Conservation (phyloP, 2,797 vertebrate genomes). For the Rousettus madagascariensis region DNA sequence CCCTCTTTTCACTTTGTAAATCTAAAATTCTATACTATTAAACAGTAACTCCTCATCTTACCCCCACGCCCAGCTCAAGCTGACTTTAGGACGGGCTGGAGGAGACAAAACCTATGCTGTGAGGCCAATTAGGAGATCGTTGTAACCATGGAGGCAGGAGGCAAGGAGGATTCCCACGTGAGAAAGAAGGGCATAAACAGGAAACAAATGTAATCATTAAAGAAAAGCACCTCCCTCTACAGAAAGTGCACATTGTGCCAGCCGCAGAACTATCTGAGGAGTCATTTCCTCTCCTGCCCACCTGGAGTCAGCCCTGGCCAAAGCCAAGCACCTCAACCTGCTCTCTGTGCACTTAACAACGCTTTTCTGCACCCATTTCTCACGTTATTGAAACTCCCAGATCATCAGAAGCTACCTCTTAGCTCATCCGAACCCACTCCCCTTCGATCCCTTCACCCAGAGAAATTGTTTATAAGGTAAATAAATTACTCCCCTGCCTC, state of each 20-base stretch:
- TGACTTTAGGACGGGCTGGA: background rate
- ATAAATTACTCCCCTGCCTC: background rate
- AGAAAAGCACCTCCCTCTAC: background rate
- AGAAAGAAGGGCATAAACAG: slow-evolving; percentile 59
- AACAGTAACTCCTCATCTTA: background rate
- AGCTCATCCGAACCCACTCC: background rate
- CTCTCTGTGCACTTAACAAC: too few relatives aligned
- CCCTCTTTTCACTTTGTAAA: background rate
- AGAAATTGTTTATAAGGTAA: background rate
- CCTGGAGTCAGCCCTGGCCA: background rate
- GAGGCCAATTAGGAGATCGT: background rate
- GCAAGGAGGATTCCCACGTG: background rate
- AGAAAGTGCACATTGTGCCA: fast-evolving
- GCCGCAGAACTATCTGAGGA: background rate
- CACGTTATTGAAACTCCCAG: background rate
- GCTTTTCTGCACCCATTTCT: background rate
- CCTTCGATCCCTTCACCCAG: background rate
- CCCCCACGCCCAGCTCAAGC: background rate
- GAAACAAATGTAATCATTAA: slow-evolving; percentile 56
- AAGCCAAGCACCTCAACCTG: background rate
- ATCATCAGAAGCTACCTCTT: background rate
- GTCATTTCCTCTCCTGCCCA: background rate
- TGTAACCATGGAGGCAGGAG: background rate
- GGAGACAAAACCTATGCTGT: background rate
- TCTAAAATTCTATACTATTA: background rate